Evolutionary conservation across 2,888 invertebrate genomes (phyloP).

Genomic region (Agonopterix heracliana): DNA sequence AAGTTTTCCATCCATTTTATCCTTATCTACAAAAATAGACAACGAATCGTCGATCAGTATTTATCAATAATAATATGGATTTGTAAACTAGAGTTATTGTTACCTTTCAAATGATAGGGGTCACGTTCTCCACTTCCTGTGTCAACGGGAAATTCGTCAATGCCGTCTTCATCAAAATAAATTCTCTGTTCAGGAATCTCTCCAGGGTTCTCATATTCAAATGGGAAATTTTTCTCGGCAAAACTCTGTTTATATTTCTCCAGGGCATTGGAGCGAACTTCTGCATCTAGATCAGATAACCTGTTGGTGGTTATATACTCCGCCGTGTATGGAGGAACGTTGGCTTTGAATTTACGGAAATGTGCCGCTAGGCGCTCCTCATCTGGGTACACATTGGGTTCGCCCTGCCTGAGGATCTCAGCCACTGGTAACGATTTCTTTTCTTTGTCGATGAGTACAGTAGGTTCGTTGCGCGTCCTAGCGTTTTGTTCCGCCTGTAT

Average conservation of each 20-base stretch:
- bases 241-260: slow-evolving; percentile 68
- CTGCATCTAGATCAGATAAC: slow-evolving; percentile 59
- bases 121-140: slow-evolving; percentile 61
- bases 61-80: neutral
- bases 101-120: slow-evolving; percentile 54
- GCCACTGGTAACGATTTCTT: slow-evolving; percentile 51
- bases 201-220: slow-evolving; percentile 64
- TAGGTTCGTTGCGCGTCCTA: slow-evolving; percentile 27
- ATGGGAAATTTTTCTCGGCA: slow-evolving; percentile 63
- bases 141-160: slow-evolving; percentile 58
- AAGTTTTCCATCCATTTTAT: slow-evolving; percentile 25
- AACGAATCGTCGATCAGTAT: neutral
- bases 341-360: slow-evolving; percentile 56
- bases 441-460: slow-evolving; percentile 42
- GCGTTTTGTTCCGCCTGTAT: slow-evolving; percentile 48
- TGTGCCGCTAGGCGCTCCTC: slow-evolving; percentile 72
- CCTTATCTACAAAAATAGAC: neutral
- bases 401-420: slow-evolving; percentile 28
- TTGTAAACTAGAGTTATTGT: neutral
- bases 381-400: slow-evolving; percentile 49
- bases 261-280: slow-evolving; percentile 58
- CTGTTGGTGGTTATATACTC: slow-evolving; percentile 61
- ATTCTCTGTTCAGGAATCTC: slow-evolving; percentile 74
- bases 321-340: slow-evolving; percentile 53
- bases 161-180: slow-evolving; percentile 72